Evolutionary conservation across 1,140 invertebrate genomes (phyloP).

Genomic region (Andricus grossulariae): DNA sequence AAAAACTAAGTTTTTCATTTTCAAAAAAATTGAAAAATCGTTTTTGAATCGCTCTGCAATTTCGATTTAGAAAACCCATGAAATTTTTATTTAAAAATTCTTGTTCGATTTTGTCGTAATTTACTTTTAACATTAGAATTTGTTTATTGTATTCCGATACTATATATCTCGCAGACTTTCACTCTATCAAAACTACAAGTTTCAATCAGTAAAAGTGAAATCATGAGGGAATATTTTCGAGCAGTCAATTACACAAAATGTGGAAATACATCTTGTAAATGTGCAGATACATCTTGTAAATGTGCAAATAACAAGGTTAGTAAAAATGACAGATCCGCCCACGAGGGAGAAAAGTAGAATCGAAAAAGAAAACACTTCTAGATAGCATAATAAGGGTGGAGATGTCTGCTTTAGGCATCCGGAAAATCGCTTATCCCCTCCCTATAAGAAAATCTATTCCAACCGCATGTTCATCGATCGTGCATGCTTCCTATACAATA

Average conservation of each 20-base stretch:
- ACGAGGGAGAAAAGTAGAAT: background rate
- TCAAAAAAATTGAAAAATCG: too few species aligned
- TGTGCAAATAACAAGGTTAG: conserved; percentile 2
- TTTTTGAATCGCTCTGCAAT: too few species aligned
- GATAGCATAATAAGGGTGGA: background rate
- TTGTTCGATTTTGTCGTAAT: too few species aligned
- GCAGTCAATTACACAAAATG: background rate
- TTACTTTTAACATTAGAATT: too few species aligned
- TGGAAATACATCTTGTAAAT: background rate
- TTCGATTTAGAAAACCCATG: too few species aligned
- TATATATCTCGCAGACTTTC: too few species aligned
- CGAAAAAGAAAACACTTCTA: conserved; percentile 16
- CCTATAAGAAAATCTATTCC: background rate
- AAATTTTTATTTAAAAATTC: too few species aligned
- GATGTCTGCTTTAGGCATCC: conserved; percentile 2
- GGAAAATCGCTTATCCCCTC: conserved; percentile 13
- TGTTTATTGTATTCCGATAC: too few species aligned
- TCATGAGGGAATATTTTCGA: background rate
- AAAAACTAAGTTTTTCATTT: too few species aligned
- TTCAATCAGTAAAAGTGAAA: too few species aligned
- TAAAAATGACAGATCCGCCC: background rate
- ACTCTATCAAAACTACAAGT: too few species aligned
- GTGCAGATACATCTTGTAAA: background rate
- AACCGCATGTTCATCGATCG: conserved; percentile 15
- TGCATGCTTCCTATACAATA: background rate